A percentile compares a stretch with the other conserved stretches of the same genome.
Conservation (phyloP, 2,113 vertebrate genomes). For the Corythaeola cristata region DNA sequence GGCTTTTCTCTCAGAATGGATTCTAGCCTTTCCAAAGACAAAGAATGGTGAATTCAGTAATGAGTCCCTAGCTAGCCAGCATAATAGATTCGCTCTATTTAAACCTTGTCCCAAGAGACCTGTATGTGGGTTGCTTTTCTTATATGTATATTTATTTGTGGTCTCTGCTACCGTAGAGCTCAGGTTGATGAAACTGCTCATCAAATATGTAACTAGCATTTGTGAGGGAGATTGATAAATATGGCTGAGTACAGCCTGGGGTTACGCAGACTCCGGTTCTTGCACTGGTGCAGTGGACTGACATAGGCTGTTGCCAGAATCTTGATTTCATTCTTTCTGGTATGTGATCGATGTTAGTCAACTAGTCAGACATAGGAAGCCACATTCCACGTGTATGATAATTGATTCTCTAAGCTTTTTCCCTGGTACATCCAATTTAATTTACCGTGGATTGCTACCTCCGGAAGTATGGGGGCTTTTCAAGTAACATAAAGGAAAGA, state of each 20-base stretch:
- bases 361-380: background rate
- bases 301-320: background rate
- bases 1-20: background rate
- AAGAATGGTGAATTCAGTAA: background rate
- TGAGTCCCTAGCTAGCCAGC: conserved; percentile 9
- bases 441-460: background rate
- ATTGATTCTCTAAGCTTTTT: background rate
- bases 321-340: background rate
- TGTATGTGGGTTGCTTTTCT: background rate
- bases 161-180: background rate
- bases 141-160: background rate
- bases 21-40: conserved; percentile 20
- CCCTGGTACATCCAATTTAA: background rate
- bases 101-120: background rate
- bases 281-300: background rate
- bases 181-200: background rate
- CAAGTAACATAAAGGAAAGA: background rate
- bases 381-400: background rate
- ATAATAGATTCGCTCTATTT: background rate
- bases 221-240: background rate
- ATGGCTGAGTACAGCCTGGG: background rate
- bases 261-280: background rate
- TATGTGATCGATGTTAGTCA: background rate
- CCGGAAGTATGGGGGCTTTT: background rate
- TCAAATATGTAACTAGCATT: background rate